Conservation (phyloP, 2,888 invertebrate species). For the Diabrotica balteata region DNA sequence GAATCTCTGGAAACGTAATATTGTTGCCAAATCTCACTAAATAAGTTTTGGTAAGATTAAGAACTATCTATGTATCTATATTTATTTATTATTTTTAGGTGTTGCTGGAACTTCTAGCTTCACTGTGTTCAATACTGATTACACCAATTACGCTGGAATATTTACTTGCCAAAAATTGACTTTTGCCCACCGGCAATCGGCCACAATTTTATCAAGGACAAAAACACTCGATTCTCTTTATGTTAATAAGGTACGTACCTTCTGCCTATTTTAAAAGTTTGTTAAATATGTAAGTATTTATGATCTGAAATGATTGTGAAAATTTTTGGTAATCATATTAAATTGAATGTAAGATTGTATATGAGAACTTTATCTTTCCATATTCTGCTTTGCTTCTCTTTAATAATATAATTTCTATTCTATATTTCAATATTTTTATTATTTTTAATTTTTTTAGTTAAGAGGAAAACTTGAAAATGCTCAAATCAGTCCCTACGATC, state of each 20-base stretch:
- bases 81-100: slow-evolving; percentile 59
- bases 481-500: slow-evolving; percentile 78
- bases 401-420: not conserved
- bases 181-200: slow-evolving; percentile 78
- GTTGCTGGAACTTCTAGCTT: slow-evolving; percentile 78
- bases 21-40: too few species aligned
- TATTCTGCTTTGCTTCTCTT: not conserved
- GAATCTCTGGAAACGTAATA: too few species aligned
- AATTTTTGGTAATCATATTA: too few species aligned
- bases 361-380: too few species aligned
- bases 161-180: slow-evolving; percentile 81
- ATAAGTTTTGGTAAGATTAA: too few species aligned
- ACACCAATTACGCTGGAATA: slow-evolving; percentile 75
- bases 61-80: too few species aligned
- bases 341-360: too few species aligned
- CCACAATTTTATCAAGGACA: slow-evolving; percentile 79
- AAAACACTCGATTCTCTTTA: slow-evolving; percentile 75
- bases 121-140: slow-evolving; percentile 78
- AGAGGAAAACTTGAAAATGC: slow-evolving; percentile 68
- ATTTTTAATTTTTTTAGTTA: slow-evolving; percentile 63
- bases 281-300: too few species aligned
- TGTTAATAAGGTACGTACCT: slow-evolving; percentile 70
- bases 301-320: too few species aligned
- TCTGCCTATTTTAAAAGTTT: slow-evolving; percentile 2
- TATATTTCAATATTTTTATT: too few species aligned